Base-by-base conservation (phyloP, 2,113 vertebrate species). In the Alexandromys fortis region DNA sequence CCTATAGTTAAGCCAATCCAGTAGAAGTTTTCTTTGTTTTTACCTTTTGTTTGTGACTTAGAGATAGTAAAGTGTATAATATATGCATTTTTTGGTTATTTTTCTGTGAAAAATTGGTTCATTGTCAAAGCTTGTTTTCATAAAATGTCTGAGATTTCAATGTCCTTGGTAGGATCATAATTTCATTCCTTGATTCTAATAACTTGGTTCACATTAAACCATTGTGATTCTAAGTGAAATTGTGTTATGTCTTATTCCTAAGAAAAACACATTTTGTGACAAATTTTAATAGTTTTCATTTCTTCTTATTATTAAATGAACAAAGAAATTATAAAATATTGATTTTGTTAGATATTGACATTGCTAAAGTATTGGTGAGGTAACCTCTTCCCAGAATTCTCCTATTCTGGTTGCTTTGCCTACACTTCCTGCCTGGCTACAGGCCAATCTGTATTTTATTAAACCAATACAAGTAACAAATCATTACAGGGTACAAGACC, bases 181-280 rank as follows among this genome's bases (percentile, higher is more conserved):
- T 72, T 42, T 75, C 68, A 86, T 45, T 70, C 47, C 90, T 92
- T 55, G 75, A 55, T 90, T 97, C 70, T 86, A 58, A 77, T 90
- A 85, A 88, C 4, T 9, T 83, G 65, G 89, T 26, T 67, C 42
- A 45, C 21, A 55, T 77, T 82, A 88, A 86, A 47, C 79, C 76
- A 47, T 87, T 76, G 1, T 73, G 92, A 88, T 78, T 82, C 52
- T 94, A 72, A 90, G 38, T 13, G 19, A 78, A 94, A 63, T 58
- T 70, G 33, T 17, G 68, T 77, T n/a, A 63, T 38, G 49, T 68
- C 58, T 86, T 94, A 38, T 77, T 93, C 90, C 47, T 61, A 88
- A 95, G 67, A 35, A 65, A 87, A 30, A 38, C 5, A 72, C 90
- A 35, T 17, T 90, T 81, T 92, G 81, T 90, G 49, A 92, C 65